phyloP scores from a whole-genome alignment of 2,888 invertebrate species.

The Ichneumoninae sp. region DNA sequence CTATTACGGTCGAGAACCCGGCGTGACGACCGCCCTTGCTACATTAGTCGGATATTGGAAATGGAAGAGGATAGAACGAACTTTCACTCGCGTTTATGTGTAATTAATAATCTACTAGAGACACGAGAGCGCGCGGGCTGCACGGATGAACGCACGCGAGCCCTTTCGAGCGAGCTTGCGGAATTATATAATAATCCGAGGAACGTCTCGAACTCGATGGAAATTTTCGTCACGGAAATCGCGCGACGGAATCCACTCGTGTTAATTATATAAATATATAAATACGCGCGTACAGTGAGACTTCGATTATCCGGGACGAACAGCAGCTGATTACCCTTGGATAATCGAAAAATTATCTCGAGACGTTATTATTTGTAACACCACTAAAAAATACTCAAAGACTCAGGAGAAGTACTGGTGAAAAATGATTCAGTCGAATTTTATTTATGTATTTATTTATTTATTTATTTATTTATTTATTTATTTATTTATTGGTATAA shows the following conservation, averaged over 20 bases:
- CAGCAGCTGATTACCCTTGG: no score
- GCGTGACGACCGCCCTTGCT: not conserved
- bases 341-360: no score
- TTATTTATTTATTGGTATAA: not conserved
- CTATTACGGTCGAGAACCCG: not conserved
- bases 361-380: no score
- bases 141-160: not conserved
- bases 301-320: no score
- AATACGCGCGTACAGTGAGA: not conserved
- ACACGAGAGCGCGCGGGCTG: not conserved
- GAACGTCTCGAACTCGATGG: conserved; percentile 1
- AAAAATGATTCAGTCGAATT: not conserved
- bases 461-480: conserved; percentile 16
- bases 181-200: conserved; percentile 24
- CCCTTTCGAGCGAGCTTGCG: not conserved
- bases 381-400: no score
- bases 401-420: no score
- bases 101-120: conserved; percentile 33
- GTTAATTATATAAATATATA: conserved; percentile 31
- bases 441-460: conserved; percentile 5
- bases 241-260: conserved; percentile 8
- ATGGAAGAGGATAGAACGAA: not conserved
- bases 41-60: conserved; percentile 38
- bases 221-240: conserved; percentile 26
- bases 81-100: conserved; percentile 6